phyloP scores from a whole-genome alignment of 2,888 invertebrate genomes.

The Apodemia duryi region DNA sequence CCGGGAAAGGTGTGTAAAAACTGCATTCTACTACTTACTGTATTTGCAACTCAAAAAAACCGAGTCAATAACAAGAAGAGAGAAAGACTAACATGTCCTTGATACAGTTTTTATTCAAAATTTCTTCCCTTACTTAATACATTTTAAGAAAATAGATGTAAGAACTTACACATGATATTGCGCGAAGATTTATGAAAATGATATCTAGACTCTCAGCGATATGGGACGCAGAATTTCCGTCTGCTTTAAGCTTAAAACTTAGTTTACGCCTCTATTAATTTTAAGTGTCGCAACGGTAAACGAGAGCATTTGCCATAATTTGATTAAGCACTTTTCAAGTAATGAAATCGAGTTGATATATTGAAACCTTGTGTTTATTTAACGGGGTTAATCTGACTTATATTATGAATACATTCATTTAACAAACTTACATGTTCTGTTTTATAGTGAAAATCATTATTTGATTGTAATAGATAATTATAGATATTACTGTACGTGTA shows the following conservation, averaged over 20 bases:
- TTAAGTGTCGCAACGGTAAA: slow-evolving; percentile 35
- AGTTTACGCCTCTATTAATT: slow-evolving; percentile 36
- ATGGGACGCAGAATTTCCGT: neutral
- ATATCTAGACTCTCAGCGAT: neutral
- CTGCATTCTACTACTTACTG: no score
- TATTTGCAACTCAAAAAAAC: no score
- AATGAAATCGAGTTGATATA: slow-evolving; percentile 16
- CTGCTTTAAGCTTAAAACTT: slow-evolving; percentile 8
- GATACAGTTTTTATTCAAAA: no score
- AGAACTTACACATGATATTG: neutral
- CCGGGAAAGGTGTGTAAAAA: no score
- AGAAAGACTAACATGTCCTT: no score
- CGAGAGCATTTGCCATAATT: slow-evolving; percentile 32
- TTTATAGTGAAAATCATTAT: no score
- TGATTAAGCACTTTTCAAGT: slow-evolving; percentile 40
- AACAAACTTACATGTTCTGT: no score
- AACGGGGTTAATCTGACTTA: neutral
- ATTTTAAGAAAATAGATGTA: neutral
- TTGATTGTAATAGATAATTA: no score
- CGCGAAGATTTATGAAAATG: neutral
- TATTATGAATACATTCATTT: neutral
- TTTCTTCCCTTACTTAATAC: neutral
- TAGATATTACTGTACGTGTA: no score
- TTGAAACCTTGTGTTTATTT: neutral
- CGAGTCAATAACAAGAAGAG: no score